Evolutionary conservation across 2,797 vertebrate species (phyloP), one percentile per base, ranked within the genome.

Genomic region (Margarornis squamiger): DNA sequence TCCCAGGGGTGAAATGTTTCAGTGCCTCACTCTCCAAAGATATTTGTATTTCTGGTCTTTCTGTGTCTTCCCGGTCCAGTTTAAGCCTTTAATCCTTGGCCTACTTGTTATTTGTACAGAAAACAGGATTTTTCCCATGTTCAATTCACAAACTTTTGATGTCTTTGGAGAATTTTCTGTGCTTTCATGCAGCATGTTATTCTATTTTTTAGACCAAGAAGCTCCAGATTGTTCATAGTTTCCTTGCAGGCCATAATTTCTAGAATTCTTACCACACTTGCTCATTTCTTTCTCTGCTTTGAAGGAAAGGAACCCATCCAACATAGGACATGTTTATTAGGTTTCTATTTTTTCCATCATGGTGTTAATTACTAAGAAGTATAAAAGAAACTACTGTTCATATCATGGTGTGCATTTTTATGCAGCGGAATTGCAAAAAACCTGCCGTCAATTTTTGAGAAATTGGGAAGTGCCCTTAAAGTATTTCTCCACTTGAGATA

Each of bases 21-120:
- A 26, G 49, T 61, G 41, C 20, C 55, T 85, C 32, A 21, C 9
- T 34, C 10, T 29, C 29, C 32, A 9, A 79, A 76, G 24, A 34
- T 26, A 45, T 71, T 62, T 52, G 22, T 36, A 93, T 61, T 83
- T 51, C 26, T 65, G 29, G 18, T 27, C 38, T 72, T 81, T 76
- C 45, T 77, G 82, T 65, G 46, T 88, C 58, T 61, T 88, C 20
- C 23, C 76, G 23, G 63, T 92, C 54, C 76, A 70, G 16, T 79
- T 86, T 83, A 90, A 93, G 59, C 34, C 63, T 88, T 90, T 92
- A 93, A 90, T 94, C 88, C 51, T 65, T 90, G 86, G 16, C 48
- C 43, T 90, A 49, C 49, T 85, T 91, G 46, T 79, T 81, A 49
- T 72, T 72, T 85, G 32, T 65, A 22, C 26, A 54, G 43, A 88